Percentiles rank a stretch among this genome's conserved stretches.
Conservation (phyloP, 2,888 invertebrate genomes). For the Cyrtodaria siliqua region DNA sequence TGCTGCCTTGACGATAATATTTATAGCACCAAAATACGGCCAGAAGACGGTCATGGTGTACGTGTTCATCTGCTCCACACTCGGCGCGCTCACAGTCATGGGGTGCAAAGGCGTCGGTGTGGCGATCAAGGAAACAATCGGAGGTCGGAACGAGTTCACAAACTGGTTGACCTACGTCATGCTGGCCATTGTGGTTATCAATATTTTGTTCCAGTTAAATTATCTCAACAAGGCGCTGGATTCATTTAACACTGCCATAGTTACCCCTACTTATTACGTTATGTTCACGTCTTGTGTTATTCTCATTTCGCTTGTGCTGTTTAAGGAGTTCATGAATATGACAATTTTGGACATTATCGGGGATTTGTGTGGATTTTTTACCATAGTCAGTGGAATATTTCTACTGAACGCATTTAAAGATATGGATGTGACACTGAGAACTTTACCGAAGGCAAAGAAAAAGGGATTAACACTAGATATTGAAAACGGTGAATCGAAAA, state of each 20-base stretch:
- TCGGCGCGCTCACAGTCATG: conserved; percentile 97
- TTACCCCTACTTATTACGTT: conserved; percentile 99
- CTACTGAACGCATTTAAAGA: conserved; percentile 96
- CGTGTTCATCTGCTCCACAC: conserved; percentile 94
- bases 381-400: conserved; percentile 95
- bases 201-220: conserved; percentile 97
- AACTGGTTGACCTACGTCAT: conserved; percentile 94
- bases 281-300: conserved; percentile 98
- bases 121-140: conserved; percentile 92
- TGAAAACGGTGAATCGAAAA: conserved; percentile 16
- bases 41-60: conserved; percentile 94
- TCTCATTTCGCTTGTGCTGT: conserved; percentile 95
- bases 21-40: conserved; percentile 94
- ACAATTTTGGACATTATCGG: conserved; percentile 92
- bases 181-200: conserved; percentile 90
- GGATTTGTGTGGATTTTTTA: conserved; percentile 94
- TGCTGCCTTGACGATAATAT: conserved; percentile 89
- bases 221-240: conserved; percentile 97
- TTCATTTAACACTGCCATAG: conserved; percentile 97
- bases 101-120: conserved; percentile 97
- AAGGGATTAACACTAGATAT: conserved; percentile 16
- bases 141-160: conserved; percentile 90
- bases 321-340: conserved; percentile 96
- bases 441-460: conserved; percentile 63
- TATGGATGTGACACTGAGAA: conserved; percentile 87